Percentiles rank a stretch among this genome's conserved stretches.
phyloP scores from a whole-genome alignment of 2,113 vertebrate species.

The Elanoides forficatus region DNA sequence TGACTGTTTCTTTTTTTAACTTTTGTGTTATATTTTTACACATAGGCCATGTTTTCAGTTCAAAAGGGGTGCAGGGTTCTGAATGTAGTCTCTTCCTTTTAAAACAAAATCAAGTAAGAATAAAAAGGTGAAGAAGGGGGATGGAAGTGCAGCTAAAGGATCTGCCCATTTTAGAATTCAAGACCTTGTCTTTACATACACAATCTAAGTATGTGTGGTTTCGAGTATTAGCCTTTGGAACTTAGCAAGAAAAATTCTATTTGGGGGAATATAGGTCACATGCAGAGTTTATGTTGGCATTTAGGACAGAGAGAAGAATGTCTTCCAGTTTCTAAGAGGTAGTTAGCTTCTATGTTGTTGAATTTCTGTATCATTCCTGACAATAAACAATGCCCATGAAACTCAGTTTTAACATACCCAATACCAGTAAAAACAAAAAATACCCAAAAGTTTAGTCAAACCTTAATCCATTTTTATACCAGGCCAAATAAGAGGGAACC shows the following conservation, averaged over 20 bases:
- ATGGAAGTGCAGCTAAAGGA: background rate
- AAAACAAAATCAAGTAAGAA: background rate
- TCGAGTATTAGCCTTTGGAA: background rate
- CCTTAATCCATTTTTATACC: background rate
- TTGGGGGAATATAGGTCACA: background rate
- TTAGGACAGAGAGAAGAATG: background rate
- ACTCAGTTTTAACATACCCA: background rate
- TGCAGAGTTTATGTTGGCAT: background rate
- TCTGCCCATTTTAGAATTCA: background rate
- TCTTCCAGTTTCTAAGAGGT: background rate
- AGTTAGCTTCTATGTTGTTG: background rate
- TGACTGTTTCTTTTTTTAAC: background rate
- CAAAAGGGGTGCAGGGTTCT: background rate
- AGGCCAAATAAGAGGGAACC: background rate
- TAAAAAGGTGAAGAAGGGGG: background rate
- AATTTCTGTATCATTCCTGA: background rate
- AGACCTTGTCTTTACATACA: background rate
- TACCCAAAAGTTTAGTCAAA: background rate
- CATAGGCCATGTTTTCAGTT: background rate
- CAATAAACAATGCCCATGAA: background rate
- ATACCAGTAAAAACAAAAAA: background rate
- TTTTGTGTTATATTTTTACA: background rate
- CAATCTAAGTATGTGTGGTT: background rate
- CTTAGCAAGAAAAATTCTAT: background rate
- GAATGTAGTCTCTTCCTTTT: background rate